A percentile compares a stretch with the other conserved stretches of the same genome.
Conservation (phyloP, 2,113 vertebrate genomes). For the Galemys pyrenaicus region DNA sequence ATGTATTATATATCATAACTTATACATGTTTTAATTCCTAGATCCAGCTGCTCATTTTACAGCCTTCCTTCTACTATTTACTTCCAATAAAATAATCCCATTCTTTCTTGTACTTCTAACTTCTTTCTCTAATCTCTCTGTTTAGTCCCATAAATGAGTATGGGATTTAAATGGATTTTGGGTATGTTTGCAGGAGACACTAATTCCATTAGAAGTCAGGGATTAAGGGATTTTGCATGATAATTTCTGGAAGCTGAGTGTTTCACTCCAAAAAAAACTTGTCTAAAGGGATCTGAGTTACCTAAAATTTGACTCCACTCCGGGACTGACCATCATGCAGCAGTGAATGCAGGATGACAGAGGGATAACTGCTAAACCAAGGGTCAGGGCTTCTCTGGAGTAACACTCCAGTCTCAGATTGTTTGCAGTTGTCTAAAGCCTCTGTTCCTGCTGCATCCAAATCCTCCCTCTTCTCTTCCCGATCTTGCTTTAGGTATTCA, state of each 20-base stretch:
- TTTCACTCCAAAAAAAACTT: not conserved
- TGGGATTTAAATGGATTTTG: not conserved
- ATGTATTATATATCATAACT: not conserved
- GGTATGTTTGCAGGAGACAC: not conserved
- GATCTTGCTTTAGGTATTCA: not conserved
- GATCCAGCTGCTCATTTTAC: not conserved
- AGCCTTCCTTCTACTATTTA: not conserved
- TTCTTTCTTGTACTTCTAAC: not conserved
- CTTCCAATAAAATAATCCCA: not conserved
- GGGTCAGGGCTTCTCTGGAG: not conserved
- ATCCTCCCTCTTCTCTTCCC: not conserved
- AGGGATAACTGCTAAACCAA: not conserved
- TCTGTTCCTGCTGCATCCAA: accelerated
- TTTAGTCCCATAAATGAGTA: not conserved
- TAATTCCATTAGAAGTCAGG: not conserved
- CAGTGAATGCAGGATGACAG: not conserved
- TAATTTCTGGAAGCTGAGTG: not conserved
- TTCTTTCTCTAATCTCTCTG: not conserved
- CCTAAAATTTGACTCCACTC: not conserved
- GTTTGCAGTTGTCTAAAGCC: not conserved
- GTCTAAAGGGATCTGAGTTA: not conserved
- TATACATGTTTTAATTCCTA: not conserved
- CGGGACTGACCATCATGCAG: accelerated
- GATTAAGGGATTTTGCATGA: not conserved
- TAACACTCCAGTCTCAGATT: not conserved